Base-by-base conservation (phyloP, 1,140 invertebrate species). In the Pissodes strobi region DNA sequence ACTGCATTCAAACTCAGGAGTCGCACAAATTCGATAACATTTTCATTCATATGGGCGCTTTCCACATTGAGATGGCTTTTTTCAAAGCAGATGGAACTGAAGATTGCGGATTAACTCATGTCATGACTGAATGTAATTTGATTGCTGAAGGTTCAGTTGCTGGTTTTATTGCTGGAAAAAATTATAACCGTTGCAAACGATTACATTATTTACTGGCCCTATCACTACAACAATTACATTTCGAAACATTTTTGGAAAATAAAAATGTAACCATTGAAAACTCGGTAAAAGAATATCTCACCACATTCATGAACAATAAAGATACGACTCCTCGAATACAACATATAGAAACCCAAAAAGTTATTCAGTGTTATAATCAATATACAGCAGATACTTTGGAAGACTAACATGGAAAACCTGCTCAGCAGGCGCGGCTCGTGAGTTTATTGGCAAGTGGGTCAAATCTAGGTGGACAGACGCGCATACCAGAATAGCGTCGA, bases 91-190 rank as follows among this genome's bases (percentile, higher is more conserved):
- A 57, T 19, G 65, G 65, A 4, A 67, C 77, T 15, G 64, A 75
- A 46, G 67, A 76, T 21, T 77, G 75, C n/a, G n/a, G n/a, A n/a
- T n/a, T n/a, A n/a, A 48, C 63, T 72, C 60, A 66, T 12, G 78
- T 70, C 38, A 27, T 27, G 13, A 51, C 49, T n/a, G 60, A 61
- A 12, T 15, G 6, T 15, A 46, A 62, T 5, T 17, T 62, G 0
- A 15, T 66, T 34, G 66, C 60, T 22, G 63, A 25, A 30, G 51
- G 57, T 19, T 72, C 62, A 10, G 58, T 71, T 15, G 22, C 17
- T 6, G 34, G 22, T 45, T 62, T 64, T 25, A n/a, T 69, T 15
- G n/a, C 6, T 23, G 62, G 64, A 21, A 71, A 66, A 46, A 34
- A 71, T n/a, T 51, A 67, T 18, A 71, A 71, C 13, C 6, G 59